Evolutionary conservation across 2,797 vertebrate species (phyloP).

Genomic region (Tadarida brasiliensis): DNA sequence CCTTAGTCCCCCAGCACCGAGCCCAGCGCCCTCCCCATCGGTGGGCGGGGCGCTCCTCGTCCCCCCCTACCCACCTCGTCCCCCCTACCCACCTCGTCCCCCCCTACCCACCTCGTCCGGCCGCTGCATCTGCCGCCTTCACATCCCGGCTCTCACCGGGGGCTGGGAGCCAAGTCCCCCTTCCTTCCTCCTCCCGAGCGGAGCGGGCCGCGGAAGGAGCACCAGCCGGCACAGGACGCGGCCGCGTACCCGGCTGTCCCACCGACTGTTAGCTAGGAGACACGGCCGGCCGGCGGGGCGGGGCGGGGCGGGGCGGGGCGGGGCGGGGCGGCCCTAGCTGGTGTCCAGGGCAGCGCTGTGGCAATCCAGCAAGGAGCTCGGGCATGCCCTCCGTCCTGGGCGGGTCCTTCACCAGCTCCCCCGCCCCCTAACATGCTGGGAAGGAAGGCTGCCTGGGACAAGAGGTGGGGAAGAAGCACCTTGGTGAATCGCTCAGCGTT

Average conservation of each 20-base stretch:
- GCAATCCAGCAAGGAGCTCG: too few species aligned
- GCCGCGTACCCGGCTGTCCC: too few species aligned
- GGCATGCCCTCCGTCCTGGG: background rate
- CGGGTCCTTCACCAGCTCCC: background rate
- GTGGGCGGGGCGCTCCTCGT: background rate
- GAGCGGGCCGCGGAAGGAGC: too few species aligned
- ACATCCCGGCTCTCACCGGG: background rate
- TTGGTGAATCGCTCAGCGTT: too few species aligned
- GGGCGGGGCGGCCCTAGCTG: too few species aligned
- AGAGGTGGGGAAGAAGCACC: background rate
- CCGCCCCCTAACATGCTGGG: too few species aligned
- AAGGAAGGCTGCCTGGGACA: background rate
- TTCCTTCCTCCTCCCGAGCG: background rate
- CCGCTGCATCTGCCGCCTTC: too few species aligned
- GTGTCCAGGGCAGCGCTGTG: too few species aligned
- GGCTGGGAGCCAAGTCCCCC: background rate
- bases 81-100: background rate
- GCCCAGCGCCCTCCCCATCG: background rate
- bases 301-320: too few species aligned
- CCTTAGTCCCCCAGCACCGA: background rate
- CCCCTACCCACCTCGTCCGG: background rate
- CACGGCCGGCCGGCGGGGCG: too few species aligned
- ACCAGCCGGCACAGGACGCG: too few species aligned
- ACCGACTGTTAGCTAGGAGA: too few species aligned
- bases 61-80: slow-evolving; percentile 21